Conservation (phyloP, 1,140 invertebrate genomes). For the Chionoecetes opilio region DNA sequence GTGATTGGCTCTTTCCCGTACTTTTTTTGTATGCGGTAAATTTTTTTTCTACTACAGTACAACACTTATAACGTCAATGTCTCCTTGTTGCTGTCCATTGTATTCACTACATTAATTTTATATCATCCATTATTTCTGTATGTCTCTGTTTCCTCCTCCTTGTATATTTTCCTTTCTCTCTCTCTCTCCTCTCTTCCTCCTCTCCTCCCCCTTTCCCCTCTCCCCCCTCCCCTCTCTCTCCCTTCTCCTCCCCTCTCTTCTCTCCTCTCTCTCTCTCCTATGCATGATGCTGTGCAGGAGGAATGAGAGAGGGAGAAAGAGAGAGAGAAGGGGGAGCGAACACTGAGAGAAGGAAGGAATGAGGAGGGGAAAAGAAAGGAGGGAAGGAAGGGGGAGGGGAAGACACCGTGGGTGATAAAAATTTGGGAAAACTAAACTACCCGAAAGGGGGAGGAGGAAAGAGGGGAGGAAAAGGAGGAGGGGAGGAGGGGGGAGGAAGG, state of each 20-base stretch:
- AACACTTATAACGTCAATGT: too few species aligned
- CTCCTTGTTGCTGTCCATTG: too few species aligned
- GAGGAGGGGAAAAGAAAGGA: background rate
- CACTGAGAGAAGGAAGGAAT: background rate
- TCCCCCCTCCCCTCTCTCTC: too few species aligned
- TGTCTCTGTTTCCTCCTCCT: background rate
- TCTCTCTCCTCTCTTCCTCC: background rate
- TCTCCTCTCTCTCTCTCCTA: background rate
- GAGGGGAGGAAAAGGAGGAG: background rate
- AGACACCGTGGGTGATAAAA: too few species aligned
- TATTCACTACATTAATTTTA: background rate
- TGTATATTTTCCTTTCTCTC: background rate
- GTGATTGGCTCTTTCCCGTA: too few species aligned
- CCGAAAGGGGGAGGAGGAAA: background rate
- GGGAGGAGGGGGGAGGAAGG: too few species aligned
- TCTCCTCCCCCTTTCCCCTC: background rate
- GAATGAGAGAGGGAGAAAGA: background rate
- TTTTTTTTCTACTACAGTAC: too few species aligned
- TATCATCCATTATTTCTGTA: background rate
- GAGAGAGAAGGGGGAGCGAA: background rate
- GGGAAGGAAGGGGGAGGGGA: background rate
- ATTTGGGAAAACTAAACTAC: too few species aligned
- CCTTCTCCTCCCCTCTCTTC: background rate
- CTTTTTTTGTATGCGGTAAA: too few species aligned
- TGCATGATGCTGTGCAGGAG: background rate